These are phyloP conservation scores for Burhinus bistriatus DNA, from an alignment of 2,113 vertebrate genomes.

Conservation along the genomic window DNA sequence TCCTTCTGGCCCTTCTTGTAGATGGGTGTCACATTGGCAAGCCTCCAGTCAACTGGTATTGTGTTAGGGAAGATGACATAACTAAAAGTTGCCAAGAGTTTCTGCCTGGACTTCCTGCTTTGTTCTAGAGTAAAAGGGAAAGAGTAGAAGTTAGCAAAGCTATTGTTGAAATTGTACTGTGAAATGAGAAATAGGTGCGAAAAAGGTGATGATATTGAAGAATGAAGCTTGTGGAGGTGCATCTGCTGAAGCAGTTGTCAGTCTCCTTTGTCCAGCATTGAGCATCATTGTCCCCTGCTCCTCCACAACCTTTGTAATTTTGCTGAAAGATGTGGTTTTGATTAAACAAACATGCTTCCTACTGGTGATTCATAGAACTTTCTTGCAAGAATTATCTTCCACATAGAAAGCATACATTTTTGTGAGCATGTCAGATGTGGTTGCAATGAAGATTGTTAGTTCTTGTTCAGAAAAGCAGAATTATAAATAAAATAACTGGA, in stretches of 20 bases:
- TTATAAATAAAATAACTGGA: background rate
- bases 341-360: background rate
- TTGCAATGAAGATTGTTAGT: background rate
- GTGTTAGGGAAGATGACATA: background rate
- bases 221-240: background rate
- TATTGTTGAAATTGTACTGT: background rate
- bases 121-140: background rate
- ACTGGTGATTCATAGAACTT: background rate
- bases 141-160: background rate
- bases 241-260: background rate
- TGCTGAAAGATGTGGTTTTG: background rate
- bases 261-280: background rate
- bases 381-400: background rate
- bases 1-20: background rate
- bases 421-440: background rate
- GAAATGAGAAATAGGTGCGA: background rate
- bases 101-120: background rate
- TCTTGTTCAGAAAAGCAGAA: background rate
- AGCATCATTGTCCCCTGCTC: accelerated
- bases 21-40: background rate
- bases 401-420: background rate
- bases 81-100: background rate
- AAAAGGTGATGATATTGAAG: background rate
- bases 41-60: background rate
- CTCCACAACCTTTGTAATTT: background rate